Evolutionary conservation across 1,140 invertebrate genomes (phyloP).

Genomic region (Charaxes varanes): DNA sequence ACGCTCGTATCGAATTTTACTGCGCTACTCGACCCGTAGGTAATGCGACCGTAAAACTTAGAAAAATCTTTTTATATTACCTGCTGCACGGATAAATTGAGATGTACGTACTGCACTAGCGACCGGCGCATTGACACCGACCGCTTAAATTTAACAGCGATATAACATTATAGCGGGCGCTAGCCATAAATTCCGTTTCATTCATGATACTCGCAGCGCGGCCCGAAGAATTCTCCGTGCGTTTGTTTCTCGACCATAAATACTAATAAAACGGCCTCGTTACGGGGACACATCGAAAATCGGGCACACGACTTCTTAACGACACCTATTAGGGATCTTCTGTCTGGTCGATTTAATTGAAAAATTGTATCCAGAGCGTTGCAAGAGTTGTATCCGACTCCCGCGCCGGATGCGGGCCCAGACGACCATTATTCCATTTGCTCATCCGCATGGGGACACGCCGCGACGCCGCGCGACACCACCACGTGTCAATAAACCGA

Average conservation of each 20-base stretch:
- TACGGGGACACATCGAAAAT: conserved; percentile 69
- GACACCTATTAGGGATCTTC: conserved; percentile 72
- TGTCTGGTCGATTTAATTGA: conserved; percentile 73
- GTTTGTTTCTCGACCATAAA: conserved; percentile 67
- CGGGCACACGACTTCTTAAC: conserved; percentile 72
- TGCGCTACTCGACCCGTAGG: conserved; percentile 38
- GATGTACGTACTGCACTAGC: conserved; percentile 21
- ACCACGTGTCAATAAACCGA: conserved; percentile 66
- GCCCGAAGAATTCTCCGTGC: conserved; percentile 34
- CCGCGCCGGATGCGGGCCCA: conserved; percentile 71
- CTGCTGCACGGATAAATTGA: conserved; percentile 33
- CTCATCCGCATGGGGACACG: conserved; percentile 67
- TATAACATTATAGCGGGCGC: conserved; percentile 41
- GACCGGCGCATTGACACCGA: conserved; percentile 16
- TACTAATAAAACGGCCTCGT: conserved; percentile 72
- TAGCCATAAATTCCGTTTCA: conserved; percentile 64
- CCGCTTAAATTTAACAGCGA: conserved; percentile 39
- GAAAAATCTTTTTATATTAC: conserved; percentile 58
- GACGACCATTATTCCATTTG: conserved; percentile 73
- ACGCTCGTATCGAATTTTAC: conserved; percentile 61
- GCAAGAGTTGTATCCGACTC: conserved; percentile 67
- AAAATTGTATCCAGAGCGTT: conserved; percentile 70
- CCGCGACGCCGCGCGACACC: conserved; percentile 36
- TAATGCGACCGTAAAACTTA: conserved; percentile 63
- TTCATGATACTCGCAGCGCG: conserved; percentile 45